These are phyloP conservation scores for Onychorhynchus coronatus DNA, from an alignment of 2,113 vertebrate genomes.

Conservation along the genomic window DNA sequence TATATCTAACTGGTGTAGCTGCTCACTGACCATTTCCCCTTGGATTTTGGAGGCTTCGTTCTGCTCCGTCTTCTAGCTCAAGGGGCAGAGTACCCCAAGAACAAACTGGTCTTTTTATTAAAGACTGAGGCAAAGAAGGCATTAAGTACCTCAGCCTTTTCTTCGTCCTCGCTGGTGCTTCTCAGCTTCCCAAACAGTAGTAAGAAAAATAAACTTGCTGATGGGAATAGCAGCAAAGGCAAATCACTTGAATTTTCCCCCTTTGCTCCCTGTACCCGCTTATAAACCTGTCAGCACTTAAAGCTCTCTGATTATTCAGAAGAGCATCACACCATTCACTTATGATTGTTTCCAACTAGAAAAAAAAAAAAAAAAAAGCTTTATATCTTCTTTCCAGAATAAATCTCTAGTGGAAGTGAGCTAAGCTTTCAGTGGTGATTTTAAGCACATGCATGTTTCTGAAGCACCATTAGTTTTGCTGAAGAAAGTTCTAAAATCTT, in stretches of 20 bases:
- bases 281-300: conserved; percentile 9
- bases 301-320: not conserved
- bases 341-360: not conserved
- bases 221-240: not conserved
- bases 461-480: not conserved
- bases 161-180: not conserved
- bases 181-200: not conserved
- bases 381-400: not conserved
- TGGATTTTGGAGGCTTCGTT: not conserved
- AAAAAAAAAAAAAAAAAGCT: not conserved
- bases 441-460: not conserved
- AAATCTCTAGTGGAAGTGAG: not conserved
- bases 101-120: not conserved
- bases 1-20: not conserved
- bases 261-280: not conserved
- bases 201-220: not conserved
- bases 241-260: not conserved
- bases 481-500: not conserved
- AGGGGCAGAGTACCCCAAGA: not conserved
- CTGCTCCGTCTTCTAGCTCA: not conserved
- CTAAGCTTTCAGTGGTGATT: not conserved
- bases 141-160: not conserved
- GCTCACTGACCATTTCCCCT: not conserved
- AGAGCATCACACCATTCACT: not conserved
- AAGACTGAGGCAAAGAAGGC: not conserved